Evolutionary conservation across 1,140 invertebrate genomes (phyloP), one percentile per base, ranked within the genome.

Genomic region (Campoletis sonorensis): DNA sequence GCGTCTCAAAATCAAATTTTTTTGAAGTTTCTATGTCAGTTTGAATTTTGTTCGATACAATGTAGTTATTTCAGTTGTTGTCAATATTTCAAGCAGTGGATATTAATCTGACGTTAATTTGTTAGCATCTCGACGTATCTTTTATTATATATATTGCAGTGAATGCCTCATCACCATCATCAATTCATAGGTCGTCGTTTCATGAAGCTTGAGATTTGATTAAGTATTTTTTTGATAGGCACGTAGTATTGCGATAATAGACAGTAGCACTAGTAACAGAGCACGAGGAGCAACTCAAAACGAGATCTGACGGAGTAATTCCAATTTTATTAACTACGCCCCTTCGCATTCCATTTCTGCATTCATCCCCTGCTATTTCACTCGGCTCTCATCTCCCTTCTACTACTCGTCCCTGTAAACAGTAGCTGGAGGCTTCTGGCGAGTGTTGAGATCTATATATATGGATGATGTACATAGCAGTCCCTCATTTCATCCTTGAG

Each of bases 361-460:
- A 71, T 75, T 81, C 80, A 54, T 54, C 40, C 61, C 61, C 70
- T n/a, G n/a, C n/a, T 61, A 54, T 45, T 61, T 75, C 83, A 70
- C 58, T 61, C 30, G 26, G 1, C 67, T 64, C 40, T 64, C 23
- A 40, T 82, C 40, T 64, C 73, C 73, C 73, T 77, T 64, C 54
- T 51, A 27, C 51, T 75, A 27, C 51, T 75, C 30, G 49, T 77
- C 73, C 73, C 73, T 77, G 23, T 77, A 37, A 77, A 77, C 54
- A 77, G 54, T 77, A 84, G 51, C 84, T 80, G 85, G 85, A 85
- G 83, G 84, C 85, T 86, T 86, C 85, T 86, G 86, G 86, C 73
- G 73, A 77, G 27, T 68, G 16, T 79, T 70, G 30, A n/a, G 64
- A 30, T 49, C 67, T 18, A 23, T 7, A 51, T 67, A 18, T 78